Evolutionary conservation across 2,888 invertebrate species (phyloP).

Genomic region (Mythimna ferrago): DNA sequence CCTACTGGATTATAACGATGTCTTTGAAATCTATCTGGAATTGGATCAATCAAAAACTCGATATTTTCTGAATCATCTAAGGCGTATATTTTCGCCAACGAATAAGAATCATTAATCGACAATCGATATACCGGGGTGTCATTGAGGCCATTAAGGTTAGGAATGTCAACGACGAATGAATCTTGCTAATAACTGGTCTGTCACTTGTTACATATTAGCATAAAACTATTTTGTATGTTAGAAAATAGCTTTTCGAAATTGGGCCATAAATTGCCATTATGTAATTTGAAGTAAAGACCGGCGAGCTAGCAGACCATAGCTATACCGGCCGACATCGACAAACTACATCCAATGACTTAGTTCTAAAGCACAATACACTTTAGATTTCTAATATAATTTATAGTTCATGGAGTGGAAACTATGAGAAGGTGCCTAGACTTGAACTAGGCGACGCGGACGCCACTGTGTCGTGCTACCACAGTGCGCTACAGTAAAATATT

Average conservation of each 20-base stretch:
- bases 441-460: slow-evolving; percentile 16
- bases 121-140: not conserved
- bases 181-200: slow-evolving; percentile 19
- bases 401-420: slow-evolving; percentile 15
- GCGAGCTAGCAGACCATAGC: slow-evolving; percentile 39
- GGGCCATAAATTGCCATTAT: slow-evolving; percentile 39
- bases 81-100: not conserved
- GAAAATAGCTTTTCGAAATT: slow-evolving; percentile 37
- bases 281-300: slow-evolving; percentile 25
- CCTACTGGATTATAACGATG: not conserved
- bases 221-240: slow-evolving; percentile 30
- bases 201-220: slow-evolving; percentile 7
- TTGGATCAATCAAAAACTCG: not conserved
- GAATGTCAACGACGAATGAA: slow-evolving; percentile 16
- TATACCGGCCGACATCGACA: slow-evolving; percentile 35
- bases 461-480: slow-evolving; percentile 17
- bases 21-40: not conserved
- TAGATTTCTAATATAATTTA: slow-evolving; percentile 19
- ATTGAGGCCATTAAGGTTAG: not conserved
- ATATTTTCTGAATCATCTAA: slow-evolving; percentile 10
- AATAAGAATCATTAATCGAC: slow-evolving; percentile 7
- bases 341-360: slow-evolving; percentile 32
- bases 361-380: slow-evolving; percentile 30
- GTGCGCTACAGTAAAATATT: slow-evolving; percentile 44
- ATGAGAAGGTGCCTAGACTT: slow-evolving; percentile 12